A percentile compares a stretch with the other conserved stretches of the same genome.
Conservation (phyloP, 2,888 invertebrate species). For the Congeria kusceri region DNA sequence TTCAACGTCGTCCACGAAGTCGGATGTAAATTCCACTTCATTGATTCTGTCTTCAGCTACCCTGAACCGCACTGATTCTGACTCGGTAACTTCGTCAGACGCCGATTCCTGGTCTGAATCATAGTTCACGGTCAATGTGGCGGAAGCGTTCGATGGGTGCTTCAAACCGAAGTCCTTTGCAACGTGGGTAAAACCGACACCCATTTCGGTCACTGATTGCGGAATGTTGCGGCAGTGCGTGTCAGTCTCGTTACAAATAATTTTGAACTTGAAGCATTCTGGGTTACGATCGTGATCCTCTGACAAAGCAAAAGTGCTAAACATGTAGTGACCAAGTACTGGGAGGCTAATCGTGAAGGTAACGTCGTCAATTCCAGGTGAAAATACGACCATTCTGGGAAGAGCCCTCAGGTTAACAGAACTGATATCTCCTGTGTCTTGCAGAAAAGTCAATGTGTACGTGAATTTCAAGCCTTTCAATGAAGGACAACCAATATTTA, state of each 20-base stretch:
- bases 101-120: conserved; percentile 2
- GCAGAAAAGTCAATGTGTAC: conserved; percentile 8
- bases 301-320: conserved; percentile 3
- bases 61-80: conserved; percentile 6
- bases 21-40: conserved; percentile 15
- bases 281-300: conserved; percentile 11
- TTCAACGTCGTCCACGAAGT: conserved; percentile 1
- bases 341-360: conserved; percentile 11
- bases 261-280: conserved; percentile 11
- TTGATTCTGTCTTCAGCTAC: conserved; percentile 6
- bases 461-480: conserved; percentile 5
- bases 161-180: conserved; percentile 16
- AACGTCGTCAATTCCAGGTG: conserved; percentile 2
- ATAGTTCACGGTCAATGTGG: background rate
- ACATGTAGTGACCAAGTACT: conserved; percentile 6
- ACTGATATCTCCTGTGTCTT: conserved; percentile 3
- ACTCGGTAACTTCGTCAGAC: conserved; percentile 1
- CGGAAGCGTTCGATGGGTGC: background rate
- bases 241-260: conserved; percentile 7
- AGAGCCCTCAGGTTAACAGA: conserved; percentile 1
- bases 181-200: conserved; percentile 14
- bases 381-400: conserved; percentile 8
- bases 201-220: conserved; percentile 6
- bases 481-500: conserved; percentile 5
- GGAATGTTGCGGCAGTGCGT: conserved; percentile 16